Evolutionary conservation across 2,888 invertebrate genomes (phyloP), one percentile per base, ranked within the genome.

Genomic region (Phaonia tiefii): DNA sequence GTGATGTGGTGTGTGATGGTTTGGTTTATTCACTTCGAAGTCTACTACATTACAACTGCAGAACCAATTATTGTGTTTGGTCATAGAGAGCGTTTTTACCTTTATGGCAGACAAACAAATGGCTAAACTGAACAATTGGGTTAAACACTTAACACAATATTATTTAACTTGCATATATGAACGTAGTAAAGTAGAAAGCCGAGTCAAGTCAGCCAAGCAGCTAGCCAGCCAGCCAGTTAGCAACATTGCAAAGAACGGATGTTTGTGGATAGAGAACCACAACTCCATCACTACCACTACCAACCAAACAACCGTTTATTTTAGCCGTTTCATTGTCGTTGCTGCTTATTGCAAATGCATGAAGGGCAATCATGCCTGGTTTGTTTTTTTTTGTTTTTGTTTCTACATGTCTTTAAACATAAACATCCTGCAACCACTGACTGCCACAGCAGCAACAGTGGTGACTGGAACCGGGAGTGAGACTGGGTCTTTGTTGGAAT

Each of bases 341-440:
- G 70, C 39, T 49, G 39, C 60, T 1, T 51, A 20, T 15, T 11
- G 63, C 46, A 71, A 74, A 77, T 74, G 73, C 74, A 81, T 81
- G 74, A 81, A 81, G 80, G 80, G 80, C 80, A 77, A 75, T 70
- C 75, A 81, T 81, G 71, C 54, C 77, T 73, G n/a, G 31, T 31
- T 3, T 74, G 72, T 58, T 56, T 37, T 39, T 31, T 26, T 31
- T 31, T 26, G 26, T 37, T 25, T 58, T 31, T 15, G 11, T 37
- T 51, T 10, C 8, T 17, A 77, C 80, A 80, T 80, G 71, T 75
- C 78, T 78, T 75, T 65, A 73, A 63, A 20, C 22, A 63, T 22
- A 63, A 63, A 63, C 63, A 63, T 42, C 63, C 63, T 63, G 63
- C 42, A 42, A 39, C 42, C 13, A n/a, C 11, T n/a, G 26, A 26